phyloP scores from a whole-genome alignment of 2,888 invertebrate species.

The Lottia gigantea region DNA sequence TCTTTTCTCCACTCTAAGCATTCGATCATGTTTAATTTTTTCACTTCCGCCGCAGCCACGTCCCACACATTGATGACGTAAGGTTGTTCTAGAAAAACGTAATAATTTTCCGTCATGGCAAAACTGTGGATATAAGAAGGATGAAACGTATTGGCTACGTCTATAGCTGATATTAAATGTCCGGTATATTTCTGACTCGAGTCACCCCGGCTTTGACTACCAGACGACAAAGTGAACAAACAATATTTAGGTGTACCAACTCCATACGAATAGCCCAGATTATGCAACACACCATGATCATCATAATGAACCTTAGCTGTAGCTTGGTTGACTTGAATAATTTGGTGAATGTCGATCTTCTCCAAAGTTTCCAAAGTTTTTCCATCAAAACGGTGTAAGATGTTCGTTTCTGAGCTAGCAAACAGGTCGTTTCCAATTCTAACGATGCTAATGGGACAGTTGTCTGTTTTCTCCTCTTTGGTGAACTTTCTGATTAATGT shows the following conservation, averaged over 20 bases:
- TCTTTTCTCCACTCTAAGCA: constrained; percentile 12
- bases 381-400: constrained; percentile 80
- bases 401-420: constrained; percentile 85
- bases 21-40: background rate
- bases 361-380: constrained; percentile 77
- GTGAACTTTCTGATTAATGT: constrained; percentile 40
- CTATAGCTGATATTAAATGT: constrained; percentile 7
- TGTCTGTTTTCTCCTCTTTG: constrained; percentile 74
- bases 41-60: constrained; percentile 10
- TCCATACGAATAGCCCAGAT: constrained; percentile 14
- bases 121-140: constrained; percentile 18
- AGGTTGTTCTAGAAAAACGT: constrained; percentile 16
- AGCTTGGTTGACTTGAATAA: constrained; percentile 10
- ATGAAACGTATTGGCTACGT: background rate
- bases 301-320: constrained; percentile 14
- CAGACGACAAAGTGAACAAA: background rate
- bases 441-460: constrained; percentile 90
- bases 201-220: constrained; percentile 3
- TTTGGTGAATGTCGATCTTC: background rate
- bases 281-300: background rate
- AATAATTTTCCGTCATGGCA: constrained; percentile 17
- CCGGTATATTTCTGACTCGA: background rate
- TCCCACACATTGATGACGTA: constrained; percentile 14
- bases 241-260: constrained; percentile 15
- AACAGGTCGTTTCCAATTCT: constrained; percentile 89